phyloP scores from a whole-genome alignment of 2,113 vertebrate genomes.

The Oplegnathus fasciatus region DNA sequence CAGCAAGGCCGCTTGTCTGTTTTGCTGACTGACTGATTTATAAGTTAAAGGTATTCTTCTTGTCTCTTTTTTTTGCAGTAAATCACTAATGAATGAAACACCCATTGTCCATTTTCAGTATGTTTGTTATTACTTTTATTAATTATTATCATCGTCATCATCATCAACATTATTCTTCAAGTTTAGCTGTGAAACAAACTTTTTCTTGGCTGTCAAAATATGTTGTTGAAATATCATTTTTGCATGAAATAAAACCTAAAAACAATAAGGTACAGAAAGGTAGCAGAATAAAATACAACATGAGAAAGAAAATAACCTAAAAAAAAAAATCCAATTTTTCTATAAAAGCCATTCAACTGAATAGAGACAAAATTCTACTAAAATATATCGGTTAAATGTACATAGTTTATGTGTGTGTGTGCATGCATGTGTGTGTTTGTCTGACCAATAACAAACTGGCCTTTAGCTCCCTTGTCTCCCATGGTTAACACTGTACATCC shows the following conservation, averaged over 20 bases:
- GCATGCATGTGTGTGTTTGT: slow-evolving; percentile 45
- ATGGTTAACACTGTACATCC: slow-evolving; percentile 74
- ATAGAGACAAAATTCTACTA: slow-evolving; percentile 74
- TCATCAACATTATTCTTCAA: slow-evolving; percentile 82
- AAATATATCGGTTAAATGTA: slow-evolving; percentile 80
- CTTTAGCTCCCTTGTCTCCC: slow-evolving; percentile 64
- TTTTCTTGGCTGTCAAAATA: slow-evolving; percentile 83
- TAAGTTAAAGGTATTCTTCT: neutral
- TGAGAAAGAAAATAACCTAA: slow-evolving; percentile 68
- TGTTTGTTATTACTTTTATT: slow-evolving; percentile 84
- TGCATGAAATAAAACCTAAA: slow-evolving; percentile 79
- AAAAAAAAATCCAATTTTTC: slow-evolving; percentile 58
- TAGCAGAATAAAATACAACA: slow-evolving; percentile 83
- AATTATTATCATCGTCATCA: slow-evolving; percentile 80
- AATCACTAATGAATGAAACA: slow-evolving; percentile 21
- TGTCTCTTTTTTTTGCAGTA: neutral
- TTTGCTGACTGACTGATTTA: neutral
- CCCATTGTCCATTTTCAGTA: slow-evolving; percentile 34
- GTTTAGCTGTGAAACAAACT: slow-evolving; percentile 85
- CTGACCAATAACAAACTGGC: slow-evolving; percentile 75
- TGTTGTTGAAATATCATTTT: slow-evolving; percentile 77
- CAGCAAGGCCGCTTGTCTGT: neutral
- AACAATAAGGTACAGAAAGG: slow-evolving; percentile 76
- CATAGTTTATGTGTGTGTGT: slow-evolving; percentile 63
- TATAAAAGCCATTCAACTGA: slow-evolving; percentile 75